phyloP scores from a whole-genome alignment of 2,797 vertebrate species.

The Phyllotis vaccarum region DNA sequence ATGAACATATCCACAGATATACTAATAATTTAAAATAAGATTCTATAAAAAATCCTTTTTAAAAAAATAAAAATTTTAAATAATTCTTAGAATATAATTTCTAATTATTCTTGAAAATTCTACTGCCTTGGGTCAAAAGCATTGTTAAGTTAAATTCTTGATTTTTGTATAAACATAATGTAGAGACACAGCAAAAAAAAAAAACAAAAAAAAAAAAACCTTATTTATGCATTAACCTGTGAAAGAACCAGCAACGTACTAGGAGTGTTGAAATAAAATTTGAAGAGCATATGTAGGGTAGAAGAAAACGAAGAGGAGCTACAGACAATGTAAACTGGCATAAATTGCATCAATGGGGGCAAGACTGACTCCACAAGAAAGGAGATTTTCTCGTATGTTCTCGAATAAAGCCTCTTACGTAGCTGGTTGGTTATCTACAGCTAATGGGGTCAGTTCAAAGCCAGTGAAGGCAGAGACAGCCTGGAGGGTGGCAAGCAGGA shows the following conservation, averaged over 20 bases:
- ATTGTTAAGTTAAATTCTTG: constrained; percentile 26
- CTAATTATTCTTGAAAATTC: constrained; percentile 8
- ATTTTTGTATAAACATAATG: not conserved
- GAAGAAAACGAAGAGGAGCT: not conserved
- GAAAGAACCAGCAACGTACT: not conserved
- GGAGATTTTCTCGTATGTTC: constrained; percentile 1
- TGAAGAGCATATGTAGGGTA: not conserved
- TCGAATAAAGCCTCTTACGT: not conserved
- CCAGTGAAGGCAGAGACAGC: not conserved
- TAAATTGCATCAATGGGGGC: not conserved
- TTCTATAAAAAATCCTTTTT: not conserved
- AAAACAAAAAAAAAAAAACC: too few relatives aligned
- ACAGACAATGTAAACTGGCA: not conserved
- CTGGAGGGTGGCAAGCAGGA: not conserved
- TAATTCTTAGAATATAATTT: not conserved
- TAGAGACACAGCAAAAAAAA: not conserved
- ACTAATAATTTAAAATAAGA: not conserved
- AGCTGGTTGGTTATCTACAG: constrained; percentile 16
- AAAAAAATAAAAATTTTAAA: not conserved
- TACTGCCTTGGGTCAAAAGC: not conserved
- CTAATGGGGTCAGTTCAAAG: not conserved
- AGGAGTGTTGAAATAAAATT: constrained; percentile 31
- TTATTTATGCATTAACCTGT: constrained; percentile 12
- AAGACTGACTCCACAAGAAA: not conserved
- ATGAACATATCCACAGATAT: not conserved